These are phyloP conservation scores for Rhagium mordax DNA, from an alignment of 2,888 invertebrate species.

Conservation along the genomic window DNA sequence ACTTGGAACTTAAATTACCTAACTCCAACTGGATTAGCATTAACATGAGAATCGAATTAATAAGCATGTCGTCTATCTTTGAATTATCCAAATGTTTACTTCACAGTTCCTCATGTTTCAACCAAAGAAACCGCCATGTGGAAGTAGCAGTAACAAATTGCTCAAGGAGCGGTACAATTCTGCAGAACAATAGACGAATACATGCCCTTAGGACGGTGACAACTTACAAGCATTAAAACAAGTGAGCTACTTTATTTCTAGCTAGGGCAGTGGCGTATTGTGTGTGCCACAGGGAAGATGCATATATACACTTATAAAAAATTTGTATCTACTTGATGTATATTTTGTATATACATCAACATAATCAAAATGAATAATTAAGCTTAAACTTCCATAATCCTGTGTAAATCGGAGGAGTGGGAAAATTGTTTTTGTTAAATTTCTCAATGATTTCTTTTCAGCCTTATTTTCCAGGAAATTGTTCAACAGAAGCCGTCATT, in stretches of 20 bases:
- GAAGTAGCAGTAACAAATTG: constrained; percentile 46
- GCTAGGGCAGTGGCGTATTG: constrained; percentile 8
- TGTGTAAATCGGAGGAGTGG: too few species aligned
- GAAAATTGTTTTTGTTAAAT: too few species aligned
- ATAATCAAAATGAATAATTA: too few species aligned
- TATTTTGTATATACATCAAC: too few species aligned
- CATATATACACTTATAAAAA: too few species aligned
- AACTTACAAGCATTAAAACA: constrained; percentile 35
- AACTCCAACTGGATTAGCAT: constrained; percentile 23
- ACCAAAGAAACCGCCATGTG: constrained; percentile 42
- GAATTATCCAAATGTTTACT: constrained; percentile 41
- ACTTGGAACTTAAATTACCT: constrained; percentile 15
- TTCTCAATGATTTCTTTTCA: too few species aligned
- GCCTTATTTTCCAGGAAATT: too few species aligned
- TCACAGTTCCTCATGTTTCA: constrained; percentile 29
- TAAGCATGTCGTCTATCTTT: constrained; percentile 32
- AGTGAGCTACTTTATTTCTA: constrained; percentile 27
- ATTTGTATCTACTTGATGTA: too few species aligned
- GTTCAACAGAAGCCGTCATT: too few species aligned
- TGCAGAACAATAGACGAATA: constrained; percentile 32
- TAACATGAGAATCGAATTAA: constrained; percentile 39
- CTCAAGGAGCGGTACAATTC: constrained; percentile 19
- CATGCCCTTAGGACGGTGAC: constrained; percentile 26
- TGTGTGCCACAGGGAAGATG: not conserved
- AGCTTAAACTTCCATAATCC: too few species aligned